A percentile compares a stretch with the other conserved stretches of the same genome.
Conservation (phyloP, 2,888 invertebrate species). For the Thelaira solivaga region DNA sequence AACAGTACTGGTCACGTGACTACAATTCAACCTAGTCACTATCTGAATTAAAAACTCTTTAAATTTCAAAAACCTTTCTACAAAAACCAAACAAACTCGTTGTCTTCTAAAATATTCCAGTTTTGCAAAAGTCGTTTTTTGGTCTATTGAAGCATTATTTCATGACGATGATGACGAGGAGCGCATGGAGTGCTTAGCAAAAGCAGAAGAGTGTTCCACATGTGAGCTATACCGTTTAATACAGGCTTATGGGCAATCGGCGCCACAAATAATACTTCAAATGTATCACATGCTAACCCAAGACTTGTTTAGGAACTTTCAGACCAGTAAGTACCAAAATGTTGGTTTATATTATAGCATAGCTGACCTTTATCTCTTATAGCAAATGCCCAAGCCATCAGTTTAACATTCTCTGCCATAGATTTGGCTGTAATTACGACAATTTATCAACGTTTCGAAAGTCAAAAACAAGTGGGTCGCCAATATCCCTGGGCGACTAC, state of each 20-base stretch:
- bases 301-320: slow-evolving; percentile 79
- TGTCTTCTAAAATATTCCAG: slow-evolving; percentile 70
- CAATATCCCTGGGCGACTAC: slow-evolving; percentile 84
- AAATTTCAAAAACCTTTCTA: no score
- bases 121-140: slow-evolving; percentile 85
- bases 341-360: no score
- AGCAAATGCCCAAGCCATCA: slow-evolving; percentile 83
- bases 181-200: slow-evolving; percentile 80
- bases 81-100: no score
- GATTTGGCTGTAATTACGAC: slow-evolving; percentile 85
- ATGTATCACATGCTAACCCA: slow-evolving; percentile 82
- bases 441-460: slow-evolving; percentile 86
- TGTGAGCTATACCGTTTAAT: slow-evolving; percentile 87
- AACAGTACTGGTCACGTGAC: no score
- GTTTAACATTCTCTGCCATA: slow-evolving; percentile 82
- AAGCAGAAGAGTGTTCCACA: slow-evolving; percentile 82
- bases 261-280: slow-evolving; percentile 84
- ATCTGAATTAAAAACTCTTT: no score
- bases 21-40: no score
- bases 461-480: slow-evolving; percentile 85
- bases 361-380: slow-evolving; percentile 70
- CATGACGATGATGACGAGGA: slow-evolving; percentile 80
- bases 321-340: slow-evolving; percentile 80
- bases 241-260: slow-evolving; percentile 87
- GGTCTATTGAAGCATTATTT: slow-evolving; percentile 85